phyloP scores from a whole-genome alignment of 2,797 vertebrate genomes.

The Gambelia wislizenii region DNA sequence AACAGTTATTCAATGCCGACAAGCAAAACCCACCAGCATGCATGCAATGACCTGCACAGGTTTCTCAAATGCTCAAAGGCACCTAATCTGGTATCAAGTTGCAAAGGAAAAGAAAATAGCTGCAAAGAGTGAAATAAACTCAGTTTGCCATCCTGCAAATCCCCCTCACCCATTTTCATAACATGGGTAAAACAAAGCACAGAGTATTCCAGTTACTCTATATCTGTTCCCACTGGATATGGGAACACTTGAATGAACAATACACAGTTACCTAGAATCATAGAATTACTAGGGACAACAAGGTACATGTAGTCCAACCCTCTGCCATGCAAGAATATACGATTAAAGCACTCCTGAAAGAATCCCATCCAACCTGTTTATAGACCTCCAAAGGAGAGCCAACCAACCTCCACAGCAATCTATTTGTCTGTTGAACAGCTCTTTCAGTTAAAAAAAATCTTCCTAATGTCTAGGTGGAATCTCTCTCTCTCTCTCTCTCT shows the following conservation, averaged over 20 bases:
- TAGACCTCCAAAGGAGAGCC: no score
- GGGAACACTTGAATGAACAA: constrained; percentile 12
- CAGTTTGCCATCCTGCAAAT: background rate
- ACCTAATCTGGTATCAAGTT: background rate
- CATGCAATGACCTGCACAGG: background rate
- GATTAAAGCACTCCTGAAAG: no score
- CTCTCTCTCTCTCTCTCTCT: no score
- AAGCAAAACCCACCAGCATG: background rate
- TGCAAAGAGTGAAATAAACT: background rate
- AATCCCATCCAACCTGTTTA: no score
- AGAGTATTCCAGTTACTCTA: background rate
- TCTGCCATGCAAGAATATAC: no score
- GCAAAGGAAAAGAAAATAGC: background rate
- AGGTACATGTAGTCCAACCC: no score
- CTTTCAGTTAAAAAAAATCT: no score
- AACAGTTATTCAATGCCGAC: background rate
- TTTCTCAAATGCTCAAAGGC: background rate
- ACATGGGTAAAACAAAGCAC: constrained; percentile 47
- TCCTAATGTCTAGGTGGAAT: no score
- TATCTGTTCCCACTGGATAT: constrained; percentile 35
- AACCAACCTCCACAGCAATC: no score
- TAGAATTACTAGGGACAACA: no score
- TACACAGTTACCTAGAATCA: background rate
- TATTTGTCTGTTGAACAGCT: no score
- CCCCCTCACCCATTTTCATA: background rate